Conservation (phyloP, 92 coral and sea anemone species). For the Zoanthus sansibaricus region DNA sequence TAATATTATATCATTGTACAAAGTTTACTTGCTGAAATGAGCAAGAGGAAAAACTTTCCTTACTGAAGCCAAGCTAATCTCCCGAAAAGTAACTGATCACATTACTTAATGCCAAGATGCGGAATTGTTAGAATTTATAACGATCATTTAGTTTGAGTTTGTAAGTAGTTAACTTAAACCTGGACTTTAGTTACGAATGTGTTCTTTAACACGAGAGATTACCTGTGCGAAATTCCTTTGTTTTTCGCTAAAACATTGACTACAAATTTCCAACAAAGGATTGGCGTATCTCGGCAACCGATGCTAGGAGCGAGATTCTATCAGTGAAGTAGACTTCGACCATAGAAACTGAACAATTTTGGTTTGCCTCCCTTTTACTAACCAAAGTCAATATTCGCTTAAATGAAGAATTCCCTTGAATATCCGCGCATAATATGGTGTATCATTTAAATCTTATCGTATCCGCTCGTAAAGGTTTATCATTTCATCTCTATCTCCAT, state of each 20-base stretch:
- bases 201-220: conserved; percentile 23
- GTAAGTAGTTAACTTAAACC: neutral
- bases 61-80: neutral
- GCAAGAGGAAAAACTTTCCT: neutral
- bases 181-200: neutral
- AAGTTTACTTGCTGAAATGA: neutral
- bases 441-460: conserved; percentile 72
- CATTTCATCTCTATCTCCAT: conserved; percentile 55
- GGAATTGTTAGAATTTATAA: neutral
- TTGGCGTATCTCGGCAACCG: conserved; percentile 43
- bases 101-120: neutral
- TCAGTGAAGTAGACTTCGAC: conserved; percentile 29
- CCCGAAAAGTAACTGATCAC: conserved; percentile 13
- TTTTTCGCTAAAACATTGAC: conserved; percentile 39
- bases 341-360: conserved; percentile 30
- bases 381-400: conserved; percentile 80
- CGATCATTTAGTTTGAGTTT: neutral
- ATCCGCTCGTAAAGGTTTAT: conserved; percentile 74
- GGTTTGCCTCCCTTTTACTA: conserved; percentile 25
- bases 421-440: conserved; percentile 59
- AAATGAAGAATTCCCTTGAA: conserved; percentile 69
- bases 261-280: conserved; percentile 41
- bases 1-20: neutral
- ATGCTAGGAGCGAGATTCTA: conserved; percentile 34
- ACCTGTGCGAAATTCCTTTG: conserved; percentile 48